Conservation (phyloP, 2,797 vertebrate genomes). For the Phrynocephalus vlangalii region DNA sequence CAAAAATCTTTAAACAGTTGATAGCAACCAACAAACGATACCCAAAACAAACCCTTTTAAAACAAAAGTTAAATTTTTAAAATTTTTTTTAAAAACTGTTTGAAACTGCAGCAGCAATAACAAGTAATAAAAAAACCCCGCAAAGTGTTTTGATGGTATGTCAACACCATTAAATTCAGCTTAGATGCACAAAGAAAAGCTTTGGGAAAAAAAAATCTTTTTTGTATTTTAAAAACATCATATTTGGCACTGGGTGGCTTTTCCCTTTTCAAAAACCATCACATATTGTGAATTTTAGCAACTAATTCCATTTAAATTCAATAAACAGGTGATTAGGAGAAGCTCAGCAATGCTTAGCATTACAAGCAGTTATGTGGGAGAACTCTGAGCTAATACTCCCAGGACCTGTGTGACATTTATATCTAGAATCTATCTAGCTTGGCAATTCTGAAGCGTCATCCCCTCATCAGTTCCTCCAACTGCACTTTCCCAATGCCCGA, state of each 20-base stretch:
- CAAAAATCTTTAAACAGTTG: neutral
- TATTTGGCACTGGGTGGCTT: neutral
- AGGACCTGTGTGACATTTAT: neutral
- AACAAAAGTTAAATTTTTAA: constrained; percentile 6
- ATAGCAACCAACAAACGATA: neutral
- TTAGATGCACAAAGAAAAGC: neutral
- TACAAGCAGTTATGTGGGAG: no score
- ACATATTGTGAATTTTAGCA: neutral
- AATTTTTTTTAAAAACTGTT: neutral
- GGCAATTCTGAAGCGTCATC: neutral
- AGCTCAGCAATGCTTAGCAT: neutral
- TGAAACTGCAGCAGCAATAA: neutral
- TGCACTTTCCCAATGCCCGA: no score
- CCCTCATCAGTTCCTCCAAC: no score
- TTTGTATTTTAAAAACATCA: neutral
- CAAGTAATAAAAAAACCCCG: neutral
- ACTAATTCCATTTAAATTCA: neutral
- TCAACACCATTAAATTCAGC: neutral
- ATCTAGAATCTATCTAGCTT: neutral
- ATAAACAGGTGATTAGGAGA: neutral
- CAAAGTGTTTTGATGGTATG: neutral
- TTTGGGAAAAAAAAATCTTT: neutral
- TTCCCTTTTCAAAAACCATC: no score
- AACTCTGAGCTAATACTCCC: neutral
- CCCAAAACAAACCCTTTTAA: neutral